Evolutionary conservation across 2,113 vertebrate species (phyloP).

Genomic region (Saccopteryx leptura): DNA sequence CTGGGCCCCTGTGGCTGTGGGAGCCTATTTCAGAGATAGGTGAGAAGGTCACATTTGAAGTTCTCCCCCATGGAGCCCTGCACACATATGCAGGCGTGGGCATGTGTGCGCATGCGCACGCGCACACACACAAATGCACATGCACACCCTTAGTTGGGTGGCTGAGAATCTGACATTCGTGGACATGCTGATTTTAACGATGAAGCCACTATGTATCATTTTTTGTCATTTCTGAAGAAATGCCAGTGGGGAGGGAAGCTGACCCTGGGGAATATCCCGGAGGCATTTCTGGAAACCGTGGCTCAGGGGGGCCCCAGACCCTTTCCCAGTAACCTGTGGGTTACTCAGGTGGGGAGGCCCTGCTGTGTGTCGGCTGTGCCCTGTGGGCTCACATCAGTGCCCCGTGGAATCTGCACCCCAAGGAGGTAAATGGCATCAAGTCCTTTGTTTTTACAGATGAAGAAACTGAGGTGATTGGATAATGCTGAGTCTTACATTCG

Average conservation of each 20-base stretch:
- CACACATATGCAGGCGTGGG: not conserved
- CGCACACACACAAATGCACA: not conserved
- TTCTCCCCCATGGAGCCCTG: not conserved
- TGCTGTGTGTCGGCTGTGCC: not conserved
- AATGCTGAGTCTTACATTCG: not conserved
- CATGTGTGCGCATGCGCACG: accelerated
- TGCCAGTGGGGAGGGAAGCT: not conserved
- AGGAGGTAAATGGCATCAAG: not conserved
- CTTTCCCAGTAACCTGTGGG: not conserved
- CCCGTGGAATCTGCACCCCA: not conserved
- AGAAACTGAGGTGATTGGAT: not conserved
- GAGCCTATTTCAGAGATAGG: not conserved
- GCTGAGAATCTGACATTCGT: not conserved
- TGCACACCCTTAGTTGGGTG: not conserved
- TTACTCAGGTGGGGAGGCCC: not conserved
- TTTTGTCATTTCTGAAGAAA: not conserved
- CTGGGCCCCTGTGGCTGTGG: not conserved
- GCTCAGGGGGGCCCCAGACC: not conserved
- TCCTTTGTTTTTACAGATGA: not conserved
- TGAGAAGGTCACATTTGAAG: not conserved
- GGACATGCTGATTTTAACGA: not conserved
- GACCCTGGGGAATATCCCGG: not conserved
- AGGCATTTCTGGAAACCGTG: not conserved
- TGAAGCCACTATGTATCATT: not conserved
- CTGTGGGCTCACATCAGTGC: not conserved